Base-by-base conservation (phyloP, 2,888 invertebrate genomes). In the Dolomedes plantarius region DNA sequence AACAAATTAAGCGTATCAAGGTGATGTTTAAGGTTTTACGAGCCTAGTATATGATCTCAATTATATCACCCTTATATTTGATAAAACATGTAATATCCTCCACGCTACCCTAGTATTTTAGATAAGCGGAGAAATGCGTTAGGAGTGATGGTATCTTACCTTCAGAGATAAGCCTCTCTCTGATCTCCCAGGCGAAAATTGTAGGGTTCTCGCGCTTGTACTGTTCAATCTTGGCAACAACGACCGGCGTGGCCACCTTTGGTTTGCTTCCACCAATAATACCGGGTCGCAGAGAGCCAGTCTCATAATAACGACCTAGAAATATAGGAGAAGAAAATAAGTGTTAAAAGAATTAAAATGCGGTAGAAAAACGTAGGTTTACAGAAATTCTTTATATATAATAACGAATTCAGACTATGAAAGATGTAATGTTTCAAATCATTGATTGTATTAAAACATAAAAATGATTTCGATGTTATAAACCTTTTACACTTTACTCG, bases 141-240 rank as follows among this genome's bases (percentile, higher is more conserved):
- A n/a, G n/a, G n/a, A n/a, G n/a, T n/a, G 36, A 36, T 46, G 41
- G 16, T 19, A 36, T 50, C 77, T 87, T 94, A 98, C 98, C 97
- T 95, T 98, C 98, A 88, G 96, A 96, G 90, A 98, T 97, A 88
- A 98, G 95, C 91, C 97, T 94, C 92, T 99, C 98, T 82, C 98
- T 94, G 89, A 98, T 98, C 94, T 99, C 98, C 98, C 98, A 99
- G 68, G 98, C 98, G 92, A 98, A 99, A 91, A 98, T 98, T 87
- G 98, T 98, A 2, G 98, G 98, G 92, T 98, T 98, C 92, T 98
- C 98, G 90, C 97, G 93, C 93, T 98, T 98, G 94, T 98, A 98
- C 92, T 98, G 97, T 92, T 98, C 98, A 91, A 98, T 98, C 93
- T 98, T 98, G 88, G 97, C 96, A 87, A 98, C 98, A 74, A 98